Evolutionary conservation across 1,140 invertebrate genomes (phyloP), one percentile per base, ranked within the genome.

Genomic region (Pogonomyrmex californicus): DNA sequence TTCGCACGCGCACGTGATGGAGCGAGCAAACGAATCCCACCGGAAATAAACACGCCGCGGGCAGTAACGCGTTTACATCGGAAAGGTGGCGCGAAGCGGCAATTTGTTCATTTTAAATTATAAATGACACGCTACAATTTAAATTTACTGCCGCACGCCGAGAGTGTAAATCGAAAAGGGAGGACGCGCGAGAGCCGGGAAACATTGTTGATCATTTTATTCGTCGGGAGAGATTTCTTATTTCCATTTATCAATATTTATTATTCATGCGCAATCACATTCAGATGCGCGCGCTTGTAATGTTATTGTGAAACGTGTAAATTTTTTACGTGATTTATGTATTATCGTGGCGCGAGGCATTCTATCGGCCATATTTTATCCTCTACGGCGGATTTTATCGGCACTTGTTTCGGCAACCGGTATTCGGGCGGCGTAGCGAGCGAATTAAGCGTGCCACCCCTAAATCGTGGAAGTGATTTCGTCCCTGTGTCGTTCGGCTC

Each of bases 71-170:
- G 88, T 85, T 89, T 89, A 86, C 65, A 75, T 86, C 10, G 41
- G n/a, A 73, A 71, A 83, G 71, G 54, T 62, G 76, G 78, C 38
- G 68, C 85, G 58, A 85, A 85, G 85, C 87, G 85, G 88, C 88
- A 83, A 90, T 89, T 90, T 88, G 77, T 90, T 86, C 68, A 14
- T 73, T 14, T 65, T 89, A 70, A 86, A 90, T 90, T 90, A 90
- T 90, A 73, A 89, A 90, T 63, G 75, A 82, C 41, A 9, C 71
- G 62, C 71, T 66, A 51, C 54, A 71, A 89, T 90, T 87, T 82
- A 75, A 87, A 90, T 89, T 89, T 90, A 89, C 76, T 17, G 88
- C 71, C 41, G 10, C 33, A 6, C 68, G 17, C 17, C 10, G 60
- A 38, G 82, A 71, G 49, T 60, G 41, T 33, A 73, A 47, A 58